Evolutionary conservation across 2,888 invertebrate species (phyloP).

Genomic region (Netelia virgata): DNA sequence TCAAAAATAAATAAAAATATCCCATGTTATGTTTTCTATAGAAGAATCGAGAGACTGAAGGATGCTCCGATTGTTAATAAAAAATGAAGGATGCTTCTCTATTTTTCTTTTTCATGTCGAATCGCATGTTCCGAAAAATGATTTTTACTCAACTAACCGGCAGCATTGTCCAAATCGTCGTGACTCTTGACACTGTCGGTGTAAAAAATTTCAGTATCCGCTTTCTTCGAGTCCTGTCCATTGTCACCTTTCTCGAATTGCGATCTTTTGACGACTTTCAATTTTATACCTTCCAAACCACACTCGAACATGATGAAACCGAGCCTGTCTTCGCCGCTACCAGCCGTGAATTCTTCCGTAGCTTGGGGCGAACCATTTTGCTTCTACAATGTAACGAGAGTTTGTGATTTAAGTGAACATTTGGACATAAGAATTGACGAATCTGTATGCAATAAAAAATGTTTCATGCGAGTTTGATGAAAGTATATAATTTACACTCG

Average conservation of each 20-base stretch:
- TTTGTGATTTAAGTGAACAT: conserved; percentile 28
- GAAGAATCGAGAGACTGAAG: background rate
- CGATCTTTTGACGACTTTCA: conserved; percentile 92
- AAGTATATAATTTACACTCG: conserved; percentile 75
- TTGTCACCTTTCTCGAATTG: conserved; percentile 91
- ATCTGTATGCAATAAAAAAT: conserved; percentile 72
- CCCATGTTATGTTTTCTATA: too few relatives aligned
- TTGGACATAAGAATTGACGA: conserved; percentile 72
- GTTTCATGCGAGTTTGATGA: background rate
- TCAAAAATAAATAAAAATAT: background rate
- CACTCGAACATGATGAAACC: conserved; percentile 99
- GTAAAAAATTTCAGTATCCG: conserved; percentile 79
- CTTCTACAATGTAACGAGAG: conserved; percentile 74
- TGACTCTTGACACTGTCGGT: conserved; percentile 83
- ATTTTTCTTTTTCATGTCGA: too few relatives aligned
- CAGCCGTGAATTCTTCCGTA: conserved; percentile 86
- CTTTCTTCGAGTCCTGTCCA: conserved; percentile 86
- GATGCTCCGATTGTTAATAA: background rate
- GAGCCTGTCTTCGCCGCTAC: conserved; percentile 87
- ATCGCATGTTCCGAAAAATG: background rate
- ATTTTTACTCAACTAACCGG: conserved; percentile 42
- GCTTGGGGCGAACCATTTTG: conserved; percentile 80
- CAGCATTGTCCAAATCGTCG: conserved; percentile 82
- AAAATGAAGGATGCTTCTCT: background rate
- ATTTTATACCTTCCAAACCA: conserved; percentile 95